phyloP scores from a whole-genome alignment of 2,797 vertebrate species.

The Anguilla marmorata region DNA sequence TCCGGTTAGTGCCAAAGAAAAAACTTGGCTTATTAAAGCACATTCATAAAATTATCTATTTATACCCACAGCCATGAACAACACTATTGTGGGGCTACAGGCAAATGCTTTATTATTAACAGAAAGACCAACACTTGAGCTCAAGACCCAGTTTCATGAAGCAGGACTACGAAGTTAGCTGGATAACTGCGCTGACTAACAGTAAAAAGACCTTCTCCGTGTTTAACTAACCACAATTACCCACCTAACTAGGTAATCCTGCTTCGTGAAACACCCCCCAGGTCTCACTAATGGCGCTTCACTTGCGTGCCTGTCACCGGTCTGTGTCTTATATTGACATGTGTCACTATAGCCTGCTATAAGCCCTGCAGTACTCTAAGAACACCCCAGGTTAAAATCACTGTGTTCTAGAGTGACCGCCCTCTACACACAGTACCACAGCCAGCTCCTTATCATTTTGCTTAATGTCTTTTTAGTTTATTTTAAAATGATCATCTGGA shows the following conservation, averaged over 20 bases:
- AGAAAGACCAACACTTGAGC: not conserved
- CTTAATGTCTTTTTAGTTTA: not conserved
- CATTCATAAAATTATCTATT: not conserved
- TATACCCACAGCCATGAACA: not conserved
- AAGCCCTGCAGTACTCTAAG: not conserved
- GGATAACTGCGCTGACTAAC: too few relatives aligned
- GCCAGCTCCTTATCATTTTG: not conserved
- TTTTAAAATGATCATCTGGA: not conserved
- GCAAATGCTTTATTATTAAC: not conserved
- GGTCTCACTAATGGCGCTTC: not conserved
- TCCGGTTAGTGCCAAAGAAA: not conserved
- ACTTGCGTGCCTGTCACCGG: too few relatives aligned
- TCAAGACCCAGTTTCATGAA: too few relatives aligned
- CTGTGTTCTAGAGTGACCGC: not conserved
- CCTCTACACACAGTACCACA: not conserved
- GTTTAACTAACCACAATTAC: too few relatives aligned
- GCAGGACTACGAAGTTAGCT: too few relatives aligned
- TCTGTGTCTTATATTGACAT: not conserved
- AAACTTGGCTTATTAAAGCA: not conserved
- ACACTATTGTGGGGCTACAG: not conserved
- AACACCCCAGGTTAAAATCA: not conserved
- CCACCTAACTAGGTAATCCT: too few relatives aligned
- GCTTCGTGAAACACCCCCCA: too few relatives aligned
- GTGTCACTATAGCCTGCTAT: not conserved
- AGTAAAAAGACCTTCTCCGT: too few relatives aligned